These are phyloP conservation scores for Lathamus discolor DNA, from an alignment of 2,113 vertebrate genomes.

Conservation along the genomic window DNA sequence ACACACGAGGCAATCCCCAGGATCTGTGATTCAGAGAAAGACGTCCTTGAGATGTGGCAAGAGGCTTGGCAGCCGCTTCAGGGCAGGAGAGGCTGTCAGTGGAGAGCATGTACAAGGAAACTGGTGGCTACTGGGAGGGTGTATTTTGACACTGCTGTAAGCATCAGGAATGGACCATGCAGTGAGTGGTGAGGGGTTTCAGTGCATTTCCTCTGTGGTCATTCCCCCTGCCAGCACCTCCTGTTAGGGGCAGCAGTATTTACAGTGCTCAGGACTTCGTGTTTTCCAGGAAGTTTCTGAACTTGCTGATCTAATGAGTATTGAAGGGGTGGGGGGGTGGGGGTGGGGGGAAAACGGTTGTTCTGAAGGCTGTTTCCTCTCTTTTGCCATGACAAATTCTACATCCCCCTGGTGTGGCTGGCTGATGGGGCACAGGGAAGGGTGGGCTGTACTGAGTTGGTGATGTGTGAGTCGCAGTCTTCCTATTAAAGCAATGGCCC, in stretches of 20 bases:
- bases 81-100: background rate
- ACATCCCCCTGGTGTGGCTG: background rate
- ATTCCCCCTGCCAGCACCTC: background rate
- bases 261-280: background rate
- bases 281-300: slow-evolving; percentile 12
- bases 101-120: background rate
- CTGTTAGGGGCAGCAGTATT: background rate
- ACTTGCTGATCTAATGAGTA: background rate
- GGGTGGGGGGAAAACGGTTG: background rate
- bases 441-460: background rate
- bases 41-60: background rate
- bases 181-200: rapidly evolving
- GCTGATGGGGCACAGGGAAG: background rate
- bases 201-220: background rate
- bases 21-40: background rate
- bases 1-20: background rate
- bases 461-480: background rate
- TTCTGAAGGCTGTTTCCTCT: background rate
- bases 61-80: background rate
- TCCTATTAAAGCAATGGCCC: background rate
- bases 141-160: background rate
- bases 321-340: background rate
- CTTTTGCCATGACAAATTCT: background rate
- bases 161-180: rapidly evolving
- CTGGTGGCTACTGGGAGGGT: background rate